phyloP scores from a whole-genome alignment of 2,113 vertebrate species.

The Nicator chloris region DNA sequence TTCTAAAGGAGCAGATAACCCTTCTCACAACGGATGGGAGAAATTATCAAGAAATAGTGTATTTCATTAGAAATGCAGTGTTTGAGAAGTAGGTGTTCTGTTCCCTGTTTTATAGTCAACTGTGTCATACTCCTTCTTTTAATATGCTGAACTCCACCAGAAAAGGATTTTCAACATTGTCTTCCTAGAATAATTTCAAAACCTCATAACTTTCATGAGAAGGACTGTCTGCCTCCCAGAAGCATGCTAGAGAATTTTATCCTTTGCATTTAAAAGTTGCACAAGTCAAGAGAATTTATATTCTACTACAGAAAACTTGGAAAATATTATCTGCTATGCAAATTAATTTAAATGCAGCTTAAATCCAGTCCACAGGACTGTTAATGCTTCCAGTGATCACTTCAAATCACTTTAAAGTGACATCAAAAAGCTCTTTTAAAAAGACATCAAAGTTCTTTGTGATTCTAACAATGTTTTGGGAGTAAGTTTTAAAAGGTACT shows the following conservation, averaged over 20 bases:
- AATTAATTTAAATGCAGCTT: not conserved
- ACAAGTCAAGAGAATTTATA: not conserved
- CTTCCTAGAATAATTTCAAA: not conserved
- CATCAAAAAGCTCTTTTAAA: not conserved
- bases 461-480: not conserved
- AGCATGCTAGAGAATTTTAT: not conserved
- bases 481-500: not conserved
- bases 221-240: not conserved
- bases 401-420: not conserved
- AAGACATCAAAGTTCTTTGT: not conserved
- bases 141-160: not conserved
- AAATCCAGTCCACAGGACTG: not conserved
- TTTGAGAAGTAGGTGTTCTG: not conserved
- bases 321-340: not conserved
- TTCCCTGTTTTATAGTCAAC: not conserved
- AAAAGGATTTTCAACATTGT: not conserved
- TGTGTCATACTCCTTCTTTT: not conserved
- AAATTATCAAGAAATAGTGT: not conserved
- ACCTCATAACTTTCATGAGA: not conserved
- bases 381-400: not conserved
- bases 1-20: not conserved
- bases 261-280: not conserved
- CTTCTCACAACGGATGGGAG: not conserved
- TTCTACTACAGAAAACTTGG: not conserved
- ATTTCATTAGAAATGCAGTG: not conserved